Base-by-base conservation (phyloP, 1,140 invertebrate genomes). In the Triops cancriformis region DNA sequence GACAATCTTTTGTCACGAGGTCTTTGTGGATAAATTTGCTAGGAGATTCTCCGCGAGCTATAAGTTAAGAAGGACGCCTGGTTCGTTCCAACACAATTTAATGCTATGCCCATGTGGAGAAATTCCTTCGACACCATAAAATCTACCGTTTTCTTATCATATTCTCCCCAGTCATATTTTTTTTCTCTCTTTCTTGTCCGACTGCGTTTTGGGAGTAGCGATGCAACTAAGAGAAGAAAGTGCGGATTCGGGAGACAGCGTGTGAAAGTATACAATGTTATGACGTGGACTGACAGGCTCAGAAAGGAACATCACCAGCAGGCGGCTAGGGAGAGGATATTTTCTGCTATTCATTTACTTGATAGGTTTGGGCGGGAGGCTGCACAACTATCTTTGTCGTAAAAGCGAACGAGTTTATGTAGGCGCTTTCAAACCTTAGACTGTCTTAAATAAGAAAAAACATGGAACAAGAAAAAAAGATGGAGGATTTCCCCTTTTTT, bases 271-370 rank as follows among this genome's bases (percentile, higher is more conserved):
- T 64, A 64, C 6, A 64, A 64, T 64, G 23, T 23, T 18, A 64
- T 64, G 18, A 18, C 23, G 4, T 64, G 14, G 51, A 64, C 51
- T 64, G 51, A 23, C 51, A 64, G 51, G 23, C 23, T 18, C 18
- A 23, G 23, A 64, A 64, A 64, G 18, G 51, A 23, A 23, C n/a
- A 6, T 18, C 2, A 64, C 51, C 18, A 23, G n/a, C 14, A 64
- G 51, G 51, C 31, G 51, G 10, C 51, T 6, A 64, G 43, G 11
- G 23, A 18, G 23, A 64, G 51, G 51, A 64, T 64, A 23, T 64
- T 64, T 64, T 64, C 51, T 64, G 51, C 51, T 64, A 64, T 64
- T 64, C 51, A 64, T 64, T 64, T 64, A 64, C 18, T n/a, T 64
- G 51, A 64, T 64, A 64, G 51, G 51, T 14, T 64, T 23, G 23